Conservation (phyloP, 2,113 vertebrate genomes). For the Eudyptes chrysolophus region DNA sequence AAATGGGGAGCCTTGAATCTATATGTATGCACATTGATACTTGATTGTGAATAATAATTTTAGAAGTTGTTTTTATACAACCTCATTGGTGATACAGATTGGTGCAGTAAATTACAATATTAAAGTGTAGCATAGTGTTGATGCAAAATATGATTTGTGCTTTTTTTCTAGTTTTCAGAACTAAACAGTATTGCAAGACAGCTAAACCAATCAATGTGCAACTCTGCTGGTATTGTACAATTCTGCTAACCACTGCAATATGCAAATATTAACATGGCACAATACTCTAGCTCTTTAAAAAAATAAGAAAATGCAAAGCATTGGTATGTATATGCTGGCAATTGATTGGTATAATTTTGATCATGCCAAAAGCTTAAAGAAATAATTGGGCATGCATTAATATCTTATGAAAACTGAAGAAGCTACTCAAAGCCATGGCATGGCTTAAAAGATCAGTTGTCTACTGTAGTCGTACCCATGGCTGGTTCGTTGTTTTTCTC, state of each 20-base stretch:
- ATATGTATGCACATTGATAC: conserved; percentile 76
- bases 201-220: conserved; percentile 72
- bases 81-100: conserved; percentile 66
- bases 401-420: conserved; percentile 35
- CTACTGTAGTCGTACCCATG: conserved; percentile 29
- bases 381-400: conserved; percentile 60
- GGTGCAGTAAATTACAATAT: conserved; percentile 65
- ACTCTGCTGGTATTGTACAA: conserved; percentile 58
- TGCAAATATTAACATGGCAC: conserved; percentile 67
- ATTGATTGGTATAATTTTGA: conserved; percentile 40
- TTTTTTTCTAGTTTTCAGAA: conserved; percentile 66
- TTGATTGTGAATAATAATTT: conserved; percentile 77
- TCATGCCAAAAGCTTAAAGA: conserved; percentile 61
- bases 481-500: conserved; percentile 25
- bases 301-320: conserved; percentile 52
- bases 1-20: conserved; percentile 79
- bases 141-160: conserved; percentile 68
- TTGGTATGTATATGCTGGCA: conserved; percentile 65
- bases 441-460: conserved; percentile 34
- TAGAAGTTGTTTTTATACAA: conserved; percentile 73
- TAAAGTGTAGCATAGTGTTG: conserved; percentile 68
- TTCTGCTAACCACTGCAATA: conserved; percentile 66
- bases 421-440: conserved; percentile 29
- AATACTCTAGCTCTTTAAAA: conserved; percentile 53
- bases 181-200: conserved; percentile 73